Percentiles rank a stretch among this genome's conserved stretches.
These are phyloP conservation scores for Deilephila elpenor DNA, from an alignment of 2,888 invertebrate genomes.

Conservation along the genomic window DNA sequence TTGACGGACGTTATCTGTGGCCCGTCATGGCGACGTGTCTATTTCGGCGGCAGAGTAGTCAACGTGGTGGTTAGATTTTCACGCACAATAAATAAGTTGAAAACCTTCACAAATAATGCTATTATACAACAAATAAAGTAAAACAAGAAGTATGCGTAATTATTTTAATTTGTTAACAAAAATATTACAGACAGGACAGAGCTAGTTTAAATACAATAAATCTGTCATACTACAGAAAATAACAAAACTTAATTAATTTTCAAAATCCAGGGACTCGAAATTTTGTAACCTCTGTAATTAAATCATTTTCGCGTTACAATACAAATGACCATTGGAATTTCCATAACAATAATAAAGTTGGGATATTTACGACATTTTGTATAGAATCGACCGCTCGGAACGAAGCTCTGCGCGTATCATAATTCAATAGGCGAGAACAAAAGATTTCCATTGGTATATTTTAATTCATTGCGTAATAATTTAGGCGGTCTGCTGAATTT, in stretches of 20 bases:
- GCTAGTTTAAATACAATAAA: no score
- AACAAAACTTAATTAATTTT: not conserved
- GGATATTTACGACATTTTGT: slow-evolving; percentile 24
- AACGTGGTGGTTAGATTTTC: slow-evolving; percentile 17
- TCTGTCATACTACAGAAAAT: no score
- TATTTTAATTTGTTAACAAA: no score
- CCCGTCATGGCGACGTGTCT: slow-evolving; percentile 41
- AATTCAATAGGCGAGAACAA: slow-evolving; percentile 17
- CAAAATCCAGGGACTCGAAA: not conserved
- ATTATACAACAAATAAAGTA: no score
- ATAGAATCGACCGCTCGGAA: slow-evolving; percentile 11
- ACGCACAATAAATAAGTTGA: not conserved
- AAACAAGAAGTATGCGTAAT: no score
- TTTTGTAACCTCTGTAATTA: not conserved
- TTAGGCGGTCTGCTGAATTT: not conserved
- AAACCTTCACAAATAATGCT: no score
- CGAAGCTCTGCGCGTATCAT: slow-evolving; percentile 7
- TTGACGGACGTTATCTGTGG: slow-evolving; percentile 52
- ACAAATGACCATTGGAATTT: slow-evolving; percentile 5
- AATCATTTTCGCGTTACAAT: slow-evolving; percentile 12
- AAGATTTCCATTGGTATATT: slow-evolving; percentile 5
- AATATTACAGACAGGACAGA: no score
- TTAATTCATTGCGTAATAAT: not conserved
- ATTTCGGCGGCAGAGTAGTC: not conserved
- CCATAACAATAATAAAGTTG: slow-evolving; percentile 16